Conservation (phyloP, 2,797 vertebrate genomes). For the Melanotaenia nigrans region DNA sequence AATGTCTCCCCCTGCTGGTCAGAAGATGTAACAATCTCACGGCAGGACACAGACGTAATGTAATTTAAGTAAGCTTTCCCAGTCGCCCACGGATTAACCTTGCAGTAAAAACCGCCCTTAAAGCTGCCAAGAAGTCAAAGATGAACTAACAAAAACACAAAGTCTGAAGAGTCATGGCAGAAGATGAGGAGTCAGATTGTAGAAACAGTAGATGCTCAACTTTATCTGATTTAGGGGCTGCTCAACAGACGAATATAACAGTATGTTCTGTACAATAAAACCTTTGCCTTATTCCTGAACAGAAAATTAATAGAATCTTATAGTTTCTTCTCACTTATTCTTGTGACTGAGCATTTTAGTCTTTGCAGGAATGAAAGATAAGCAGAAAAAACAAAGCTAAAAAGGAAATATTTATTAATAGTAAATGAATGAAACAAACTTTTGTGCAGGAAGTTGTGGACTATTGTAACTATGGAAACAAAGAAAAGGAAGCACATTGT, state of each 20-base stretch:
- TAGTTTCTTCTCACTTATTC: neutral
- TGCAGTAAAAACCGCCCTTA: constrained; percentile 5
- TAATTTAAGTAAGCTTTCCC: constrained; percentile 21
- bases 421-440: no score
- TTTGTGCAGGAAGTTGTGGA: neutral
- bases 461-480: neutral
- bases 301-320: neutral
- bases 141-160: constrained; percentile 3
- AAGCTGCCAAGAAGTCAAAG: constrained; percentile 13
- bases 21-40: neutral
- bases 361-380: neutral
- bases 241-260: constrained; percentile 27
- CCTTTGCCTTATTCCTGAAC: neutral
- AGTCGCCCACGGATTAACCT: constrained; percentile 4
- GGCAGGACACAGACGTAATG: neutral
- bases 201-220: neutral
- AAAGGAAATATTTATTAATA: no score
- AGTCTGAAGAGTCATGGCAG: neutral
- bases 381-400: neutral
- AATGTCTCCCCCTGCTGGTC: constrained; percentile 65
- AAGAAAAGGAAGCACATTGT: constrained; percentile 19
- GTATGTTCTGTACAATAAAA: constrained; percentile 29
- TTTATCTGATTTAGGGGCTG: constrained; percentile 18
- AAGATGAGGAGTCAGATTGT: no score
- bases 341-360: no score